Evolutionary conservation across 2,113 vertebrate species (phyloP).

Genomic region (Semnornis frantzii): DNA sequence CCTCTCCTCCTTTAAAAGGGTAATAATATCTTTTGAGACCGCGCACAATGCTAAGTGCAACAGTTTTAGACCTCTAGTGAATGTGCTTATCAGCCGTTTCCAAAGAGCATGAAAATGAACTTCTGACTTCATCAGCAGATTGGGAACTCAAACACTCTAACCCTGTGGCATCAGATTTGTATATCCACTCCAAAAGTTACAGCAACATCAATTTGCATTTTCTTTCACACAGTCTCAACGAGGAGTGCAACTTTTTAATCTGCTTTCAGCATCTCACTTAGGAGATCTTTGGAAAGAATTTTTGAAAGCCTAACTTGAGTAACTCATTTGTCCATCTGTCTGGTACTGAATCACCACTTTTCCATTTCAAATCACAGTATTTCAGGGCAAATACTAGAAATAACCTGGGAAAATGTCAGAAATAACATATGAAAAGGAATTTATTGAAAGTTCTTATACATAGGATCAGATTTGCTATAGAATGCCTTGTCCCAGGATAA

Average conservation of each 20-base stretch:
- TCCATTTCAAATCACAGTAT: neutral
- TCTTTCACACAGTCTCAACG: neutral
- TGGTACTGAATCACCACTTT: neutral
- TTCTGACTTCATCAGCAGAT: neutral
- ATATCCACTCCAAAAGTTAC: neutral
- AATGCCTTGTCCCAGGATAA: neutral
- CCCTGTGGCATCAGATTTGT: neutral
- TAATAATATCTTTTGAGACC: constrained; percentile 15
- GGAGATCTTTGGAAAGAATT: neutral
- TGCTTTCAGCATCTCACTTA: neutral
- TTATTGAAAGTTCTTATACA: neutral
- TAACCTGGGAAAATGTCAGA: neutral
- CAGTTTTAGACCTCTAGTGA: neutral
- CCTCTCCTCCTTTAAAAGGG: constrained; percentile 4
- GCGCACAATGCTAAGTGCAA: neutral
- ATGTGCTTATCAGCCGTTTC: constrained; percentile 18
- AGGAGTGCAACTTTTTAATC: neutral
- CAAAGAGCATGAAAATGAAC: neutral
- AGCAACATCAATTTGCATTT: neutral
- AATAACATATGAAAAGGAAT: neutral
- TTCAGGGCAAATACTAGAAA: neutral
- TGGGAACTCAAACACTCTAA: neutral
- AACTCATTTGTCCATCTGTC: neutral
- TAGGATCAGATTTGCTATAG: neutral
- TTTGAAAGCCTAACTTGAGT: neutral